phyloP scores from a whole-genome alignment of 2,113 vertebrate genomes.

The Dicentrarchus labrax region DNA sequence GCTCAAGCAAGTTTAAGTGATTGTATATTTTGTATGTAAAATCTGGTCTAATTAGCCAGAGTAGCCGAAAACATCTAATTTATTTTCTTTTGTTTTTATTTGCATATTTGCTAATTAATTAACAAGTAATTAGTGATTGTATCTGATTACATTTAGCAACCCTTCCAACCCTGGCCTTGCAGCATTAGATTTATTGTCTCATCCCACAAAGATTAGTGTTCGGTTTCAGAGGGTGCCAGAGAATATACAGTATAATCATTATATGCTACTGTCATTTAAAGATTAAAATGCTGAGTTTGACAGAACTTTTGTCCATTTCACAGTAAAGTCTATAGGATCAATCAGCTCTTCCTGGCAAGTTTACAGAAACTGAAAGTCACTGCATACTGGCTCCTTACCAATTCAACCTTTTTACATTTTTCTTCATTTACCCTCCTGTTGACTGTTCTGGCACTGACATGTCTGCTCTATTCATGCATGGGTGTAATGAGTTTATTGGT shows the following conservation, averaged over 20 bases:
- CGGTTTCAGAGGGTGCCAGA: slow-evolving; percentile 40
- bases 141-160: too few relatives aligned
- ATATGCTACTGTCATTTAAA: background rate
- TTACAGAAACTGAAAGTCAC: background rate
- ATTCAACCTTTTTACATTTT: background rate
- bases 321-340: background rate
- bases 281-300: background rate
- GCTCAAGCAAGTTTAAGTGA: too few relatives aligned
- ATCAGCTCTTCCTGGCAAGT: slow-evolving; percentile 1
- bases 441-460: background rate
- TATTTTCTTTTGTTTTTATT: too few relatives aligned
- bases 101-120: too few relatives aligned
- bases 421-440: background rate
- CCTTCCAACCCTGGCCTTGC: too few relatives aligned
- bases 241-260: background rate
- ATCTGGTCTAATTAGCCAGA: too few relatives aligned
- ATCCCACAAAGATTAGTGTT: slow-evolving; percentile 48
- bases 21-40: background rate
- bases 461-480: slow-evolving; percentile 1
- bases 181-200: too few relatives aligned
- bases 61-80: too few relatives aligned
- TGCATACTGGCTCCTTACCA: slow-evolving; percentile 13
- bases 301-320: background rate
- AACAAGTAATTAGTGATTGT: too few relatives aligned
- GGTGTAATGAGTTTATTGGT: slow-evolving; percentile 19